Percentiles rank a stretch among this genome's conserved stretches.
phyloP scores from a whole-genome alignment of 2,888 invertebrate genomes.

The Apoderus coryli region DNA sequence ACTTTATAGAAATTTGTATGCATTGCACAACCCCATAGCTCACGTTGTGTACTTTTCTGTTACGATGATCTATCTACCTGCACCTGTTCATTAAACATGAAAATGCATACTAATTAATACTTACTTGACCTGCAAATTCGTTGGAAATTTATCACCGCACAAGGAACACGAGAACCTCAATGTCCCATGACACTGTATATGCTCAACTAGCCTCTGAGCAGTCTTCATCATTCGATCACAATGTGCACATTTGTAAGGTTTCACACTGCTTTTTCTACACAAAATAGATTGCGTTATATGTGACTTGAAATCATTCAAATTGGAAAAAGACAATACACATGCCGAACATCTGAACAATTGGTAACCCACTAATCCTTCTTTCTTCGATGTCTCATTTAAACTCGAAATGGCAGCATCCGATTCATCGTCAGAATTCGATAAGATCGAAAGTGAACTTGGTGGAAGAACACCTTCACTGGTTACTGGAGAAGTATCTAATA shows the following conservation, averaged over 20 bases:
- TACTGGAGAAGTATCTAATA: slow-evolving; percentile 3
- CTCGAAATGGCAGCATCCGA: slow-evolving; percentile 12
- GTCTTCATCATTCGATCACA: slow-evolving; percentile 35
- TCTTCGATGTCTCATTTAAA: slow-evolving; percentile 28
- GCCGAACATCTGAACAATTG: slow-evolving; percentile 38
- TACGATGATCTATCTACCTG: neutral
- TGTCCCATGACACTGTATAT: slow-evolving; percentile 43
- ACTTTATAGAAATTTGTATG: no score
- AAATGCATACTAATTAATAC: slow-evolving; percentile 9
- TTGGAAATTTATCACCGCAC: slow-evolving; percentile 34
- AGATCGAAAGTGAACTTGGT: slow-evolving; percentile 10
- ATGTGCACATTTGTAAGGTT: slow-evolving; percentile 36
- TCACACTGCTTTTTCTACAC: slow-evolving; percentile 16
- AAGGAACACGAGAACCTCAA: slow-evolving; percentile 44
- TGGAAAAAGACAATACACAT: slow-evolving; percentile 31
- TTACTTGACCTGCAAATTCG: slow-evolving; percentile 22
- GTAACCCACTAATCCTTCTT: slow-evolving; percentile 27
- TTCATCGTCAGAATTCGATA: slow-evolving; percentile 15
- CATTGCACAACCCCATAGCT: no score
- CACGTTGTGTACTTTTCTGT: neutral
- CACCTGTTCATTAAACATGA: neutral
- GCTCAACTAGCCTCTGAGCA: slow-evolving; percentile 36
- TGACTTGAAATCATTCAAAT: slow-evolving; percentile 27
- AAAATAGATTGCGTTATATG: slow-evolving; percentile 27
- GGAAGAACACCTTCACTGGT: neutral